Conservation (phyloP, 30 jellyfish, hydroid and myxozoan species). For the Catostylus mosaicus region DNA sequence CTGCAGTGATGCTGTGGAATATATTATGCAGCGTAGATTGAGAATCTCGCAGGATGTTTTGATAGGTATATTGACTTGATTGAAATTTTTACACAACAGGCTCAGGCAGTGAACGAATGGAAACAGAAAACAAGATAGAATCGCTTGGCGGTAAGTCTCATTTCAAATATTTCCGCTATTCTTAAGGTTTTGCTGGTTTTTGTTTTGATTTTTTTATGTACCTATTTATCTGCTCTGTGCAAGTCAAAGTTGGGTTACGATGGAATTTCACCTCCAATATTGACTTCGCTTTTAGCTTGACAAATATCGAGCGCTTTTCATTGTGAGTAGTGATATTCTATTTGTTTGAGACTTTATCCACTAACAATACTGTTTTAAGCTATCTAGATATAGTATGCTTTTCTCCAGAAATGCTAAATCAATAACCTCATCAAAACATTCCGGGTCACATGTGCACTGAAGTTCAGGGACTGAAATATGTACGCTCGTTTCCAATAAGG, state of each 20-base stretch:
- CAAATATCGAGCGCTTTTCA: neutral
- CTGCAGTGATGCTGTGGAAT: neutral
- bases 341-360: neutral
- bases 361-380: neutral
- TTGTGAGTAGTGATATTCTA: slow-evolving; percentile 8
- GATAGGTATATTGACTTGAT: neutral
- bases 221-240: neutral
- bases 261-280: neutral
- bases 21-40: neutral
- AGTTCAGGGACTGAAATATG: too few species aligned
- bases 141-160: slow-evolving; percentile 38
- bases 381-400: neutral
- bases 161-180: neutral
- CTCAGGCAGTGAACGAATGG: slow-evolving; percentile 19
- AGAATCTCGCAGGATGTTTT: neutral
- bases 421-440: too few species aligned
- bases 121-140: slow-evolving; percentile 9
- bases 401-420: neutral
- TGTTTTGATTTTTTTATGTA: neutral
- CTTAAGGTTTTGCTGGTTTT: neutral
- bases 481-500: too few species aligned
- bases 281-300: neutral
- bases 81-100: slow-evolving; percentile 11
- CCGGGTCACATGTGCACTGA: too few species aligned
- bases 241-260: neutral